A percentile compares a stretch with the other conserved stretches of the same genome.
Conservation (phyloP, 1,140 invertebrate genomes). For the Helicoverpa zea region DNA sequence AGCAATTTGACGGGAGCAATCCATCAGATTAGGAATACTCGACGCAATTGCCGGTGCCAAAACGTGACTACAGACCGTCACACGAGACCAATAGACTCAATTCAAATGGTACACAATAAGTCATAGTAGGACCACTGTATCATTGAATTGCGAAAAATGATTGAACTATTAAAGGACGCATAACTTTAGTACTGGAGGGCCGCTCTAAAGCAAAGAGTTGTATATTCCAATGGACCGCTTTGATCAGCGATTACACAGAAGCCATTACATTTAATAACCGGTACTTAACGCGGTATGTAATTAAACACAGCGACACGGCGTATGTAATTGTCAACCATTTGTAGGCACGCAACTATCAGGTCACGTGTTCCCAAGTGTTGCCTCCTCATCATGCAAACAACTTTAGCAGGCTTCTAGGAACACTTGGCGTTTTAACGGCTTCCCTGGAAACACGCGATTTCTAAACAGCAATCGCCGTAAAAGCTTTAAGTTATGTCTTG, state of each 20-base stretch:
- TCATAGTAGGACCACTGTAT: not conserved
- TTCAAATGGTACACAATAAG: not conserved
- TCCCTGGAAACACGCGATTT: not conserved
- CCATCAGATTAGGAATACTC: not conserved
- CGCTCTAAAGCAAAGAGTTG: not conserved
- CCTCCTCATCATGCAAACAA: slow-evolving; percentile 7
- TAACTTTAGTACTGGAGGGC: not conserved
- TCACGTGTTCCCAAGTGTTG: slow-evolving; percentile 36
- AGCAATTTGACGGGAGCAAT: slow-evolving; percentile 7
- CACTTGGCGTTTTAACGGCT: not conserved
- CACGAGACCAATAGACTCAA: not conserved
- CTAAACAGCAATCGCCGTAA: not conserved
- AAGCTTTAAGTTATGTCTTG: not conserved
- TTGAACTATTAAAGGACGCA: not conserved
- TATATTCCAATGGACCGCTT: not conserved
- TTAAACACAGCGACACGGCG: slow-evolving; percentile 24
- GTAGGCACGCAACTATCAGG: slow-evolving; percentile 15
- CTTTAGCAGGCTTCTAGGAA: not conserved
- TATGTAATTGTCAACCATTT: slow-evolving; percentile 42
- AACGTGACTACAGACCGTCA: not conserved
- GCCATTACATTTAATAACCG: slow-evolving; percentile 10
- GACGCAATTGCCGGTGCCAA: not conserved
- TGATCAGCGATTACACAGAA: slow-evolving; percentile 1
- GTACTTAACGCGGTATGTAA: slow-evolving; percentile 23
- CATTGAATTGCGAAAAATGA: not conserved